These are phyloP conservation scores for Dissostichus mawsoni DNA, from an alignment of 2,113 vertebrate species.

Conservation along the genomic window DNA sequence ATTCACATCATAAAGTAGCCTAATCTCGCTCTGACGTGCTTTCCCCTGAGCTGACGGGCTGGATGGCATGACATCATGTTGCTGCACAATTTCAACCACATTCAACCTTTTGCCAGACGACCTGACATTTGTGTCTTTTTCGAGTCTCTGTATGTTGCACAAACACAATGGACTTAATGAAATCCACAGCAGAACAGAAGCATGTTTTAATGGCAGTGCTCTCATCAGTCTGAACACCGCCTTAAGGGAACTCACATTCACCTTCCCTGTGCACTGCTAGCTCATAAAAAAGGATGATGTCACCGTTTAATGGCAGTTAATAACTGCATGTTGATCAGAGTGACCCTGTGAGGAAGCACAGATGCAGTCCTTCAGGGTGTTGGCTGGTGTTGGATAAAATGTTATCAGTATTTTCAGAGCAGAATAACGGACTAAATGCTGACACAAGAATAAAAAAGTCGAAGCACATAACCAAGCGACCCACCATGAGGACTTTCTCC, in stretches of 20 bases:
- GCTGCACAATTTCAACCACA: background rate
- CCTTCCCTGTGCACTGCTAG: background rate
- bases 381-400: no score
- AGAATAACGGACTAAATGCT: background rate
- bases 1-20: background rate
- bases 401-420: background rate
- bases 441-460: background rate
- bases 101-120: background rate
- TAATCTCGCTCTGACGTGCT: background rate
- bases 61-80: background rate
- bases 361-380: no score
- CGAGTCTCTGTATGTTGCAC: background rate
- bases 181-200: background rate
- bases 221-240: background rate
- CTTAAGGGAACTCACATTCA: background rate
- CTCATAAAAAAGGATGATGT: background rate
- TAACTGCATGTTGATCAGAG: background rate
- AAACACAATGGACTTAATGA: background rate
- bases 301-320: background rate
- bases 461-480: background rate
- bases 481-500: slow-evolving; percentile 90
- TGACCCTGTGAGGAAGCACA: background rate
- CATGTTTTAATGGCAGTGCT: background rate
- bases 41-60: background rate
- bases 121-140: background rate